Conservation (phyloP, 2,797 vertebrate species). For the Oceanodroma leucorhoa region DNA sequence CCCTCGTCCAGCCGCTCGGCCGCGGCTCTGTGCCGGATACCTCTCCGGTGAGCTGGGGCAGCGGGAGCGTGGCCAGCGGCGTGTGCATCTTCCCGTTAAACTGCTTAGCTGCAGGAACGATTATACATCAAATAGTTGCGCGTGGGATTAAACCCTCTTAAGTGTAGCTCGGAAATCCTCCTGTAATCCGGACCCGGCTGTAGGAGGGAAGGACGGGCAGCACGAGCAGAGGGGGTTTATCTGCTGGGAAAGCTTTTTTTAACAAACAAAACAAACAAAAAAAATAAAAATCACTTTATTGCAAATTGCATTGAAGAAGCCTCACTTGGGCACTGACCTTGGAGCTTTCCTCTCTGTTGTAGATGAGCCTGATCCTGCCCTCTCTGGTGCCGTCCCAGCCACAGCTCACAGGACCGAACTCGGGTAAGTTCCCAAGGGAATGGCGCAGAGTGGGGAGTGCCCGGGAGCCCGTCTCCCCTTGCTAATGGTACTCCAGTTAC, state of each 20-base stretch:
- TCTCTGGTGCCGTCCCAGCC: slow-evolving; percentile 65
- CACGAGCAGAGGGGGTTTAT: background rate
- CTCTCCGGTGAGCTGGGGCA: background rate
- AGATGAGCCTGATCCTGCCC: slow-evolving; percentile 73
- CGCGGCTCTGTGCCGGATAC: rapidly evolving
- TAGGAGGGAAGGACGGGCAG: background rate
- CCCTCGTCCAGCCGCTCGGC: no score
- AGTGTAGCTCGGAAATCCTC: background rate
- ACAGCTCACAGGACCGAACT: slow-evolving; percentile 15
- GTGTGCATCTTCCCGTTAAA: background rate
- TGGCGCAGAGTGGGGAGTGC: background rate
- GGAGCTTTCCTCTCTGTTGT: slow-evolving; percentile 69
- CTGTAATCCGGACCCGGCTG: background rate
- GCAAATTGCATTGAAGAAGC: background rate
- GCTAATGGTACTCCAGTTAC: background rate
- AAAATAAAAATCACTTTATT: background rate
- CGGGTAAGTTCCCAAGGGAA: slow-evolving; percentile 36
- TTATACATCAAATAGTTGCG: background rate
- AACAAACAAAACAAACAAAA: no score
- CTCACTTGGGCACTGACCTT: background rate
- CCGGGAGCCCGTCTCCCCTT: background rate
- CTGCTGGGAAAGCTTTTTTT: background rate
- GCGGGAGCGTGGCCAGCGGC: background rate
- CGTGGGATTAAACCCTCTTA: slow-evolving; percentile 12
- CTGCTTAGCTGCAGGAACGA: background rate